Percentiles rank a stretch among this genome's conserved stretches.
Conservation (phyloP, 2,113 vertebrate species). For the Felis chaus region DNA sequence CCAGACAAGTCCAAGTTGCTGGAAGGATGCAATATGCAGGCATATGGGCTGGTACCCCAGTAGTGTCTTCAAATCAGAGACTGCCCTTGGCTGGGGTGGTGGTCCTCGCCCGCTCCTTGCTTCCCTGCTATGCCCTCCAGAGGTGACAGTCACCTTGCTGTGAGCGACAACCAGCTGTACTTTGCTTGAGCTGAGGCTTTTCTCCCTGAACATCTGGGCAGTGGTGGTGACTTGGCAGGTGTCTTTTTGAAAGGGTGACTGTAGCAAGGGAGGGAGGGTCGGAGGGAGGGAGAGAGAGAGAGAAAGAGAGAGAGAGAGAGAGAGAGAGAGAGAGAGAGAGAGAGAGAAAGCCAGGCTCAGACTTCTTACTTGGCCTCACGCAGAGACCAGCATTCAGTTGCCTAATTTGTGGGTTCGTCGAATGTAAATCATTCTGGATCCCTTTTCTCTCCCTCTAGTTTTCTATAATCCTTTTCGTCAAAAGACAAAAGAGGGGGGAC, state of each 20-base stretch:
- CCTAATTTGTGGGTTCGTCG: not conserved
- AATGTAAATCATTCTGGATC: not conserved
- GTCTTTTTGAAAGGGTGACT: not conserved
- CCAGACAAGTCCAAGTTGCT: no score
- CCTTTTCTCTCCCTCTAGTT: not conserved
- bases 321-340: no score
- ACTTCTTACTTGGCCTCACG: not conserved
- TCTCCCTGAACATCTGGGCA: not conserved
- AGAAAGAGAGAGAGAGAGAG: not conserved
- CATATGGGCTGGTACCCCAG: not conserved
- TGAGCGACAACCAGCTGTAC: not conserved
- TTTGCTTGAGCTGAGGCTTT: not conserved
- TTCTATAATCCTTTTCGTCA: not conserved
- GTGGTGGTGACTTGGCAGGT: not conserved
- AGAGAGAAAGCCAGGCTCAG: not conserved
- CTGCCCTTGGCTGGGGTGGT: not conserved
- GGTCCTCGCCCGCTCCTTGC: accelerated
- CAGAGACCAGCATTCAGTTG: not conserved
- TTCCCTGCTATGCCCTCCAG: accelerated
- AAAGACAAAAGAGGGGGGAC: not conserved
- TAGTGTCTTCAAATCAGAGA: not conserved
- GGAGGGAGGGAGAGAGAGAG: no score
- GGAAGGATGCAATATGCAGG: not conserved
- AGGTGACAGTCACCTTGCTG: not conserved
- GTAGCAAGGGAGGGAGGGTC: not conserved